Conservation (phyloP, 2,113 vertebrate genomes). For the Formicarius rufipectus region DNA sequence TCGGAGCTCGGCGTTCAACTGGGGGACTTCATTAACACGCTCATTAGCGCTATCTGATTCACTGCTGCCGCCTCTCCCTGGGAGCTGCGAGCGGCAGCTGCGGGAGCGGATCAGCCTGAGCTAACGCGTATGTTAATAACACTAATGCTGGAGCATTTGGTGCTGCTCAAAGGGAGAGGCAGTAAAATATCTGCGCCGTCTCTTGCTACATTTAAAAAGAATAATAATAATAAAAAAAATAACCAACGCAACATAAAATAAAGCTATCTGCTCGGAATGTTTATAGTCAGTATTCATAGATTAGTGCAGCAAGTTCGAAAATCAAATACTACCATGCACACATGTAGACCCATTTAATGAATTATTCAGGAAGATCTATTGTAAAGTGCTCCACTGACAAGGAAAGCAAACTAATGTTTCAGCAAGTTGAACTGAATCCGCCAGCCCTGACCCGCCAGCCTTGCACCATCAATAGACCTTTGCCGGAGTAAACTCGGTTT, state of each 20-base stretch:
- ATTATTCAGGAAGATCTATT: constrained; percentile 31
- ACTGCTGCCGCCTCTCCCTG: constrained; percentile 25
- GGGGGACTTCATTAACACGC: constrained; percentile 72
- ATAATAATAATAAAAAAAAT: background rate
- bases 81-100: constrained; percentile 41
- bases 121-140: constrained; percentile 67
- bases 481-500: accelerated
- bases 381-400: background rate
- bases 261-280: constrained; percentile 41
- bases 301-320: constrained; percentile 12
- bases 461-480: background rate
- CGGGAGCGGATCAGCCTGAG: constrained; percentile 7
- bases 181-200: constrained; percentile 45
- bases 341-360: background rate
- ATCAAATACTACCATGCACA: background rate
- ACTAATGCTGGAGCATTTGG: constrained; percentile 47
- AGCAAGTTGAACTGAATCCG: background rate
- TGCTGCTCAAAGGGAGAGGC: constrained; percentile 43
- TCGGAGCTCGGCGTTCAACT: background rate
- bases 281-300: constrained; percentile 62
- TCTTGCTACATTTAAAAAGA: constrained; percentile 31
- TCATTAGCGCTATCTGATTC: constrained; percentile 69
- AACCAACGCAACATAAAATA: constrained; percentile 2
- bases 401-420: background rate
- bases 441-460: background rate